phyloP scores from a whole-genome alignment of 2,888 invertebrate genomes.

The Urechis unicinctus region DNA sequence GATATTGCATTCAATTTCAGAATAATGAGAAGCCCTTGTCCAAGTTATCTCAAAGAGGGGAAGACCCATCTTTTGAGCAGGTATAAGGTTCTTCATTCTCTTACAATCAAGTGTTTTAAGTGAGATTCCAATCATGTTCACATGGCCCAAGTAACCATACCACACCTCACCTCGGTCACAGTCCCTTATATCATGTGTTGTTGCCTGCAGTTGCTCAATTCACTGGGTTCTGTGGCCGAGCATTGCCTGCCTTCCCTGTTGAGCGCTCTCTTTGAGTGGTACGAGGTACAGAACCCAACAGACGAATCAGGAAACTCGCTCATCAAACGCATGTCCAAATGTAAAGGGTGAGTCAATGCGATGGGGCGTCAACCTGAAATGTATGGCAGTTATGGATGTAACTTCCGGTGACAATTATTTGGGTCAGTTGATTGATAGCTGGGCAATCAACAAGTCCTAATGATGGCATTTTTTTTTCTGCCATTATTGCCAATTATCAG shows the following conservation, averaged over 20 bases:
- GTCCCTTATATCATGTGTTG: too few relatives aligned
- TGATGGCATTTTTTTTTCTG: neutral
- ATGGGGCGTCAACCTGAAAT: neutral
- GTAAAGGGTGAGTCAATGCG: constrained; percentile 15
- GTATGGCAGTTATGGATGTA: too few relatives aligned
- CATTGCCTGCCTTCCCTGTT: constrained; percentile 93
- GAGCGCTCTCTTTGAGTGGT: constrained; percentile 89
- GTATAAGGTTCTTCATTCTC: too few relatives aligned
- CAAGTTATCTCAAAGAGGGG: constrained; percentile 90
- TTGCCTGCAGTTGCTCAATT: constrained; percentile 78
- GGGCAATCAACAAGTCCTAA: too few relatives aligned
- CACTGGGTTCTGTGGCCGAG: constrained; percentile 91
- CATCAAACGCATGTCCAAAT: constrained; percentile 10
- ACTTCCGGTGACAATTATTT: too few relatives aligned
- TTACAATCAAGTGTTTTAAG: too few relatives aligned
- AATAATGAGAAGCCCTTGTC: constrained; percentile 79
- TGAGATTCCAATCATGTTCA: too few relatives aligned
- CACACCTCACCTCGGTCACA: too few relatives aligned
- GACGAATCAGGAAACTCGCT: constrained; percentile 27
- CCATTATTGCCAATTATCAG: neutral
- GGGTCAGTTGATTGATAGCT: too few relatives aligned
- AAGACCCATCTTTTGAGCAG: constrained; percentile 85
- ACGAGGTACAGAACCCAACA: constrained; percentile 40
- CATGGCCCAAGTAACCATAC: too few relatives aligned
- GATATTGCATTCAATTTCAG: too few relatives aligned